Percentiles rank a stretch among this genome's conserved stretches.
These are phyloP conservation scores for Diadegma fenestrale DNA, from an alignment of 2,888 invertebrate genomes.

Conservation along the genomic window DNA sequence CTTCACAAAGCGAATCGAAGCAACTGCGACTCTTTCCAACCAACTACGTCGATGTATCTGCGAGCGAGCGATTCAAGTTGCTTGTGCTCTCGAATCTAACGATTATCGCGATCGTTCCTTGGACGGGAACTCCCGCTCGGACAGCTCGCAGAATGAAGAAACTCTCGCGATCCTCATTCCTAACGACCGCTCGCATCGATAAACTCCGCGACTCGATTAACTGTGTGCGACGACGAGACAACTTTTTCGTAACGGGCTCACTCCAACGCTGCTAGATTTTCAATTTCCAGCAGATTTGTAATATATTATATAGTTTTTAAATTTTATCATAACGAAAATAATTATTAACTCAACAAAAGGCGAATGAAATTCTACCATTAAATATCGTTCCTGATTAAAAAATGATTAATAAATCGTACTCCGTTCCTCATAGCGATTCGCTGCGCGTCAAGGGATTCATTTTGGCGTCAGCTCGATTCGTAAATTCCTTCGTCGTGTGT, in stretches of 20 bases:
- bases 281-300: constrained; percentile 49
- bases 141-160: constrained; percentile 20
- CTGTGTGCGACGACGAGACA: not conserved
- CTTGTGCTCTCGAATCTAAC: constrained; percentile 1
- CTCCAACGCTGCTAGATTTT: constrained; percentile 6
- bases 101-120: constrained; percentile 39
- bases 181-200: constrained; percentile 55
- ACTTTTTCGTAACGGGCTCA: not conserved
- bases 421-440: constrained; percentile 56
- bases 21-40: not conserved
- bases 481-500: constrained; percentile 34
- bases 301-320: constrained; percentile 45
- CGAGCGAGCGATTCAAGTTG: not conserved
- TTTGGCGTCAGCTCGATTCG: constrained; percentile 25
- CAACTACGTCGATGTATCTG: constrained; percentile 5
- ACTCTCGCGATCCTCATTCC: constrained; percentile 25
- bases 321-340: constrained; percentile 16
- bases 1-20: constrained; percentile 16
- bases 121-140: constrained; percentile 29
- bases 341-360: not conserved
- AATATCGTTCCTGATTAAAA: constrained; percentile 60
- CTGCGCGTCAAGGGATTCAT: constrained; percentile 26
- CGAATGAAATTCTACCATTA: constrained; percentile 44
- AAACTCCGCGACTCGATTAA: constrained; percentile 28
- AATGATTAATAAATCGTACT: constrained; percentile 14